Percentiles rank a stretch among this genome's conserved stretches.
These are phyloP conservation scores for Acanthosoma haemorrhoidale DNA, from an alignment of 2,888 invertebrate species.

Conservation along the genomic window DNA sequence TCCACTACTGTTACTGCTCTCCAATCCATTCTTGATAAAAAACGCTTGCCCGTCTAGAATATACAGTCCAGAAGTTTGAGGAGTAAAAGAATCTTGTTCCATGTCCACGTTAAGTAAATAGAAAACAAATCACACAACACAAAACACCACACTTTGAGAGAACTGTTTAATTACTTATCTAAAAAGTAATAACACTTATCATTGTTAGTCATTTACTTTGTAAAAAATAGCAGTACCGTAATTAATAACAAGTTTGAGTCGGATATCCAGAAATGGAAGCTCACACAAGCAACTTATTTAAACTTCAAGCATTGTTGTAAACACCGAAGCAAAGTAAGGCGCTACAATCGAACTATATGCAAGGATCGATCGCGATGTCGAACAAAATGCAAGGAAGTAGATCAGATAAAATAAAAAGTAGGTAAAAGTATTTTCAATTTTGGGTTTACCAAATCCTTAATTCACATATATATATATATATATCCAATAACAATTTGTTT, in stretches of 20 bases:
- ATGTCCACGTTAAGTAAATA: not conserved
- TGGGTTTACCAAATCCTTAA: no score
- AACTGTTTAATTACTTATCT: not conserved
- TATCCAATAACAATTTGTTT: no score
- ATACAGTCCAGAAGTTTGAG: slow-evolving; percentile 22
- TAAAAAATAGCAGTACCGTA: not conserved
- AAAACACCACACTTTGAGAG: not conserved
- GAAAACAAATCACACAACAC: not conserved
- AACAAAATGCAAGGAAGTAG: not conserved
- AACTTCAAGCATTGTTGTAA: not conserved
- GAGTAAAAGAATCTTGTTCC: slow-evolving; percentile 23
- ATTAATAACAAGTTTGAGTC: not conserved
- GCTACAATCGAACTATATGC: not conserved
- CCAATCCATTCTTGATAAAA: slow-evolving; percentile 28
- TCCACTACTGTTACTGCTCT: not conserved
- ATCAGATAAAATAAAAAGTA: not conserved
- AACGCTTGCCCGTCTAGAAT: slow-evolving; percentile 34
- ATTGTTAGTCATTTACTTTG: not conserved
- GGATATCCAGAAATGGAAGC: not conserved
- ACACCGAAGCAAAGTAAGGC: not conserved
- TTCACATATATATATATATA: no score
- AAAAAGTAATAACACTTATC: not conserved
- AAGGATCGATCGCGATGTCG: not conserved
- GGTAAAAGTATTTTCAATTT: not conserved
- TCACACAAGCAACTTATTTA: not conserved